A percentile compares a stretch with the other conserved stretches of the same genome.
These are phyloP conservation scores for Papilio aristodemus DNA, from an alignment of 1,140 invertebrate genomes.

Conservation along the genomic window DNA sequence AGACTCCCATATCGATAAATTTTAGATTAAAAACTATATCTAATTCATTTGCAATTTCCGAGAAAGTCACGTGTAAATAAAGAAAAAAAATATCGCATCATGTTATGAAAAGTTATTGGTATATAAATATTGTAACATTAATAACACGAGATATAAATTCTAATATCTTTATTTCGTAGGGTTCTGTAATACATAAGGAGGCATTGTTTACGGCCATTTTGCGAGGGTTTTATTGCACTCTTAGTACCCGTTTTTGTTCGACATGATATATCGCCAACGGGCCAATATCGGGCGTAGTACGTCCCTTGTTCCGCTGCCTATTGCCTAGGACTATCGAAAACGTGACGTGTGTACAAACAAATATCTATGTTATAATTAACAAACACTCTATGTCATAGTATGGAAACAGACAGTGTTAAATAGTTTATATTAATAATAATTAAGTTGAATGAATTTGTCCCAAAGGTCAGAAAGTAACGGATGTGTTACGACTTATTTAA, in stretches of 20 bases:
- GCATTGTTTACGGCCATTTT: conserved; percentile 45
- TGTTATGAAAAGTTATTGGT: no score
- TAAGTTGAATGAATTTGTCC: no score
- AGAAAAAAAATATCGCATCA: no score
- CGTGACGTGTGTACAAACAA: conserved; percentile 52
- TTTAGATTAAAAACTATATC: no score
- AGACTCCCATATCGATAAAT: no score
- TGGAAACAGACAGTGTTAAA: no score
- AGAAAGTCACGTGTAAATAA: no score
- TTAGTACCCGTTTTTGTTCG: conserved; percentile 35
- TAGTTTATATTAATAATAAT: no score
- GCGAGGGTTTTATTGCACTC: conserved; percentile 49
- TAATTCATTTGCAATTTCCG: no score
- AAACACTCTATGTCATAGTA: no score
- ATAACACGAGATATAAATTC: background rate
- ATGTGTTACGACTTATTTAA: no score
- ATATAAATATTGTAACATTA: background rate
- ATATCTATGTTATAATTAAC: background rate
- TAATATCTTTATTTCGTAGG: background rate
- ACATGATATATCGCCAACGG: conserved; percentile 53
- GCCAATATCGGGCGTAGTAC: conserved; percentile 48
- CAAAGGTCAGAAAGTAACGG: no score
- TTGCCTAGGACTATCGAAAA: conserved; percentile 57
- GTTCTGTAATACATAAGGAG: conserved; percentile 32
- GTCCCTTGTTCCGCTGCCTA: conserved; percentile 48